These are phyloP conservation scores for Caenorhabditis plicata DNA, from an alignment of 2,888 invertebrate genomes.

Conservation along the genomic window DNA sequence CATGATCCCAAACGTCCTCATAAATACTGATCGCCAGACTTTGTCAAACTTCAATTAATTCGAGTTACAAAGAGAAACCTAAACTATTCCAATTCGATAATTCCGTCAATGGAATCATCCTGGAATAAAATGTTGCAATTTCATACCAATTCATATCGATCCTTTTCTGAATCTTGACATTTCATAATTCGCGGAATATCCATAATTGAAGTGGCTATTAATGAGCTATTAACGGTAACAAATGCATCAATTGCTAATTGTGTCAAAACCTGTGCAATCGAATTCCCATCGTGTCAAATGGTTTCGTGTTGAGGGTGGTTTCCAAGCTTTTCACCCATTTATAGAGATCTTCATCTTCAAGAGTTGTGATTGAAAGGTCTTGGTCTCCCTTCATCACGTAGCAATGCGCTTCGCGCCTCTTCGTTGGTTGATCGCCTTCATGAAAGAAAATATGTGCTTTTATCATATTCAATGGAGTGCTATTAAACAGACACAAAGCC, in stretches of 20 bases:
- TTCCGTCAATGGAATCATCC: neutral
- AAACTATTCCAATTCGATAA: neutral
- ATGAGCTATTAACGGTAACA: slow-evolving; percentile 11
- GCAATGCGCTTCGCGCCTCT: slow-evolving; percentile 36
- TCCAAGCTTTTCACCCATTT: slow-evolving; percentile 31
- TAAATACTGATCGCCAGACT: slow-evolving; percentile 23
- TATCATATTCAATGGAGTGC: no score
- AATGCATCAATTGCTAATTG: no score
- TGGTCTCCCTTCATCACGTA: slow-evolving; percentile 27
- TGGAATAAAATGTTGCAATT: no score
- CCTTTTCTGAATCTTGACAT: slow-evolving; percentile 14
- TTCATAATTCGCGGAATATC: slow-evolving; percentile 10
- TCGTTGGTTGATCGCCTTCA: slow-evolving; percentile 28
- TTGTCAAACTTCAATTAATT: slow-evolving; percentile 11
- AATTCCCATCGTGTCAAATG: slow-evolving; percentile 27
- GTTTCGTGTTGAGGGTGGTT: slow-evolving; percentile 21
- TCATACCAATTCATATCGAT: slow-evolving; percentile 5
- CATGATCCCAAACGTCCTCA: slow-evolving; percentile 30
- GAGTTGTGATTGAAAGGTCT: slow-evolving; percentile 17
- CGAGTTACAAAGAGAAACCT: neutral
- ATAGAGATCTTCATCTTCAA: slow-evolving; percentile 5
- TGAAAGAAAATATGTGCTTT: no score
- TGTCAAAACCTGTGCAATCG: slow-evolving; percentile 26
- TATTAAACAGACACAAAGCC: no score
- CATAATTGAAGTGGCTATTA: slow-evolving; percentile 22